Evolutionary conservation across 2,797 vertebrate genomes (phyloP).

Genomic region (Poeciliopsis turneri): DNA sequence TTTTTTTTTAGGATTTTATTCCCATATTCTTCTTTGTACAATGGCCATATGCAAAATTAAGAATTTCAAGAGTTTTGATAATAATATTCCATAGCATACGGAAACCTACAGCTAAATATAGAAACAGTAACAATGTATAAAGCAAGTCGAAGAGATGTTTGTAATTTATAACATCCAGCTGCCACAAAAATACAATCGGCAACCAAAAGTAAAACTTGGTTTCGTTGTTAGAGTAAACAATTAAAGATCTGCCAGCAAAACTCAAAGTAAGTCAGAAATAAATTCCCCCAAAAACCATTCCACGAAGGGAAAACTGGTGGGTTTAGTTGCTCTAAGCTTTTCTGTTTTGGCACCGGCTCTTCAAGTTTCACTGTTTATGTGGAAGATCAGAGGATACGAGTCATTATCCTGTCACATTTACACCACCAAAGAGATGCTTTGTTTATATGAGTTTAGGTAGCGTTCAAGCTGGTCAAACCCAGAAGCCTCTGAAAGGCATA

Average conservation of each 20-base stretch:
- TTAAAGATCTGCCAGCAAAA: not conserved
- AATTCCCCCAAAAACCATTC: constrained; percentile 16
- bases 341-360: constrained; percentile 35
- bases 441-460: constrained; percentile 69
- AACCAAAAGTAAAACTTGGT: constrained; percentile 1
- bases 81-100: not conserved
- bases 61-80: not conserved
- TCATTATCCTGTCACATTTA: constrained; percentile 55
- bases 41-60: not conserved
- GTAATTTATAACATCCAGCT: not conserved
- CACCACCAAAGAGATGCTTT: constrained; percentile 54
- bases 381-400: constrained; percentile 60
- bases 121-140: not conserved
- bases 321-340: constrained; percentile 25
- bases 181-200: not conserved
- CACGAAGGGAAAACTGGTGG: not conserved
- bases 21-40: not conserved
- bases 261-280: constrained; percentile 33
- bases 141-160: not conserved
- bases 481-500: constrained; percentile 44
- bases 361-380: constrained; percentile 40
- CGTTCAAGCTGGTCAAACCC: constrained; percentile 53
- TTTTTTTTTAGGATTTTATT: not conserved
- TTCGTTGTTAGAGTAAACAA: constrained; percentile 26
- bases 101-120: not conserved